Percentiles rank a stretch among this genome's conserved stretches.
phyloP scores from a whole-genome alignment of 2,797 vertebrate genomes.

The Florisuga fusca region DNA sequence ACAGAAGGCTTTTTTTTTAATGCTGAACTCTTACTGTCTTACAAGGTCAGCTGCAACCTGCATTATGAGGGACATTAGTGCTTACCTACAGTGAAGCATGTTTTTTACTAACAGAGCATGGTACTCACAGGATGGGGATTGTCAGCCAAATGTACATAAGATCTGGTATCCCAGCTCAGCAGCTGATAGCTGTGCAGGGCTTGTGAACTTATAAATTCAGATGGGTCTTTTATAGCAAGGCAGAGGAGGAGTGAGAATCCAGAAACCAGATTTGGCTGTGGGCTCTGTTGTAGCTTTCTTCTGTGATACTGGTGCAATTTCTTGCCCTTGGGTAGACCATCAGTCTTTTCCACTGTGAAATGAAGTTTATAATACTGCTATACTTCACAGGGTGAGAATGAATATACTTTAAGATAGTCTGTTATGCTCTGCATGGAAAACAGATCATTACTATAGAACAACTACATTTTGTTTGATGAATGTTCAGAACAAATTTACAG shows the following conservation, averaged over 20 bases:
- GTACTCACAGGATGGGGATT: neutral
- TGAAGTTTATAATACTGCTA: neutral
- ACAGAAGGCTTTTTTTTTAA: neutral
- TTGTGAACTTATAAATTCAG: neutral
- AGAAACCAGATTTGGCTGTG: neutral
- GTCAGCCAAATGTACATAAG: neutral
- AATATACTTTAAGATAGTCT: neutral
- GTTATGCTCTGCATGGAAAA: neutral
- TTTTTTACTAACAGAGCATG: neutral
- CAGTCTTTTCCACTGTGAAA: neutral
- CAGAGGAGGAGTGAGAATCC: neutral
- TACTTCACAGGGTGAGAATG: neutral
- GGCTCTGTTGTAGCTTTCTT: neutral
- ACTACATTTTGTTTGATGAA: neutral
- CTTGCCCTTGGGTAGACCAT: neutral
- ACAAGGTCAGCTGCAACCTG: neutral
- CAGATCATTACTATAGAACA: neutral
- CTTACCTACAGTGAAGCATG: neutral
- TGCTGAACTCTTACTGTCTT: neutral
- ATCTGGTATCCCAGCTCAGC: neutral
- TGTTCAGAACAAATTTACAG: neutral
- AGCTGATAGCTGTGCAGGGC: neutral
- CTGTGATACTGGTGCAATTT: neutral
- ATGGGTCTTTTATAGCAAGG: neutral
- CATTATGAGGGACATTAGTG: accelerated